Evolutionary conservation across 1,140 invertebrate genomes (phyloP), one percentile per base, ranked within the genome.

Genomic region (Epicauta chinensis): DNA sequence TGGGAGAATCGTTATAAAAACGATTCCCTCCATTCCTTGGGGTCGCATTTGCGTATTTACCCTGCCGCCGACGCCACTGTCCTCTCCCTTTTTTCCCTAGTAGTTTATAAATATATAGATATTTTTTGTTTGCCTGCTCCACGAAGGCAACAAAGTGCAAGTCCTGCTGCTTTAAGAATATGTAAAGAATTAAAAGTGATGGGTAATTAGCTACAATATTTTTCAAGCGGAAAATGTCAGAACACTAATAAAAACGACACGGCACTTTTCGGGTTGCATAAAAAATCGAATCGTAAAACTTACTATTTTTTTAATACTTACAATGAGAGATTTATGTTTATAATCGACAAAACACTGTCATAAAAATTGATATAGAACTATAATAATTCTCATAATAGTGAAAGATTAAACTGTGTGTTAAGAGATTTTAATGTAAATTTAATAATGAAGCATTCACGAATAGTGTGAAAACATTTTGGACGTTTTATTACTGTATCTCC

Each of bases 161-260:
- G 54, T 51, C 49, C 43, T 51, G 45, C 32, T 41, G 38, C 39
- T 31, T 42, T 23, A 49, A 44, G 31, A 52, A 55, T 36, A 62
- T 55, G 60, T 55, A 57, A 65, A 60, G 61, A 65, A 64, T 64
- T 60, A 64, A 45, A 59, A 56, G 60, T 66, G 65, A 63, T 66
- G 67, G 67, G 67, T 69, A 69, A 69, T 69, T 69, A 69, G 65
- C 65, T 66, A 62, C 62, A 64, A 62, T 58, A 66, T 62, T 69
- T 68, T 66, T 63, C 59, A 60, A 42, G 38, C 51, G 52, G 61
- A 67, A 77, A 76, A 75, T 76, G 73, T 75, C 74, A 76, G 62
- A 41, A 55, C 51, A 63, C 67, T 70, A 67, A 75, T 76, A 75
- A 76, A 76, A 75, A 75, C 23, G 70, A 66, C 71, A 74, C 67